These are phyloP conservation scores for Coryphaenoides rupestris DNA, from an alignment of 2,113 vertebrate species.

Conservation along the genomic window DNA sequence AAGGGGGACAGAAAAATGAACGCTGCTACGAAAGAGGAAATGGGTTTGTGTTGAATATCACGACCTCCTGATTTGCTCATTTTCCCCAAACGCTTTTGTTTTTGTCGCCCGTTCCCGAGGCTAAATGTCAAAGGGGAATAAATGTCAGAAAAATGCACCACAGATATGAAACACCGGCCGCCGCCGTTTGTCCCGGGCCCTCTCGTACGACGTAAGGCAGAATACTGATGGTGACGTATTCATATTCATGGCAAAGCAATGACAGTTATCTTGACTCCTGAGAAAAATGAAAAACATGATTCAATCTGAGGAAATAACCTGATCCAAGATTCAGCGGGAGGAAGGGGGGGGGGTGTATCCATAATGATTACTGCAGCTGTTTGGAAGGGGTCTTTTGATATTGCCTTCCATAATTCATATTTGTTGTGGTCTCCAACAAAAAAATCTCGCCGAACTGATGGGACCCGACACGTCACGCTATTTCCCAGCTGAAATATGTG, in stretches of 20 bases:
- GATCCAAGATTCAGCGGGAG: constrained; percentile 16
- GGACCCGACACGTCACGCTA: constrained; percentile 12
- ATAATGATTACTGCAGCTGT: constrained; percentile 19
- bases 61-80: constrained; percentile 11
- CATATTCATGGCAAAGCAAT: constrained; percentile 15
- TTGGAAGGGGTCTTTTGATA: constrained; percentile 18
- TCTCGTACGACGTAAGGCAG: background rate
- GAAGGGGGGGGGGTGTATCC: constrained; percentile 19
- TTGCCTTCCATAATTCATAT: constrained; percentile 36
- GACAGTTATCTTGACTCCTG: constrained; percentile 16
- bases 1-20: too few relatives aligned
- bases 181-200: background rate
- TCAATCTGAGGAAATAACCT: constrained; percentile 26
- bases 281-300: constrained; percentile 26
- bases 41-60: constrained; percentile 3
- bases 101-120: background rate
- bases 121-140: constrained; percentile 21
- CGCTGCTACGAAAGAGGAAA: too few relatives aligned
- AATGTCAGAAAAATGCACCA: constrained; percentile 22
- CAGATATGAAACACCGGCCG: constrained; percentile 10
- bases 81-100: constrained; percentile 11
- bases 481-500: constrained; percentile 24
- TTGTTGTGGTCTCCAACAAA: constrained; percentile 23
- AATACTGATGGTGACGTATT: constrained; percentile 13
- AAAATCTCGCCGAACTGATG: background rate